These are phyloP conservation scores for Chiridota heheva DNA, from an alignment of 35 echinoderm and acorn worm genomes.

Conservation along the genomic window DNA sequence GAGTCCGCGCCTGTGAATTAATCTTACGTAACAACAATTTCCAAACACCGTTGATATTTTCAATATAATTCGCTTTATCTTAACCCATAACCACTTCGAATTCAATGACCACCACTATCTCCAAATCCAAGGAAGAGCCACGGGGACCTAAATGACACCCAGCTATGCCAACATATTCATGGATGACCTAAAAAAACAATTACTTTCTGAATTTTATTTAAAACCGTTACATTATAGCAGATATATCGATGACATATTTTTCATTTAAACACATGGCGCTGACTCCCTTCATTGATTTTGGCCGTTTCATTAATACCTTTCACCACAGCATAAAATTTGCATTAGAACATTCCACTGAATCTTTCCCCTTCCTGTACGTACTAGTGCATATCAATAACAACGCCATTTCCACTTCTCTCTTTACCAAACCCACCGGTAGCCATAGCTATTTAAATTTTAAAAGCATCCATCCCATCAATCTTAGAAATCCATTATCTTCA, in stretches of 20 bases:
- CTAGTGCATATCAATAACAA: too few species aligned
- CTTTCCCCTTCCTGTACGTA: too few species aligned
- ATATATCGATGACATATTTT: conserved; percentile 30
- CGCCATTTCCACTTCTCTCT: too few species aligned
- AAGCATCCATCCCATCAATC: too few species aligned
- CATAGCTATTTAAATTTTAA: too few species aligned
- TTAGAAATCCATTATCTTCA: too few species aligned
- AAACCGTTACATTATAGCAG: conserved; percentile 12
- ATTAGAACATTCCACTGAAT: too few species aligned
- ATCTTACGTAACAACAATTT: not conserved
- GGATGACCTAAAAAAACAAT: conserved; percentile 8
- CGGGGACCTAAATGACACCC: not conserved
- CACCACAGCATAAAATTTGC: too few species aligned
- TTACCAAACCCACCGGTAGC: too few species aligned
- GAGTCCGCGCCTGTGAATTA: not conserved
- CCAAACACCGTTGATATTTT: not conserved
- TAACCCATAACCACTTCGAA: conserved; percentile 1
- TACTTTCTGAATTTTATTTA: not conserved
- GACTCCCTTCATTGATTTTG: conserved; percentile 22
- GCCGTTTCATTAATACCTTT: too few species aligned
- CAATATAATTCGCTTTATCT: not conserved
- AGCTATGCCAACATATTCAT: conserved; percentile 26
- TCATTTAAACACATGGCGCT: not conserved
- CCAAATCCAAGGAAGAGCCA: not conserved
- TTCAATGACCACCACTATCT: not conserved